Percentiles rank a stretch among this genome's conserved stretches.
phyloP scores from a whole-genome alignment of 2,113 vertebrate species.

The Tupaia chinensis region DNA sequence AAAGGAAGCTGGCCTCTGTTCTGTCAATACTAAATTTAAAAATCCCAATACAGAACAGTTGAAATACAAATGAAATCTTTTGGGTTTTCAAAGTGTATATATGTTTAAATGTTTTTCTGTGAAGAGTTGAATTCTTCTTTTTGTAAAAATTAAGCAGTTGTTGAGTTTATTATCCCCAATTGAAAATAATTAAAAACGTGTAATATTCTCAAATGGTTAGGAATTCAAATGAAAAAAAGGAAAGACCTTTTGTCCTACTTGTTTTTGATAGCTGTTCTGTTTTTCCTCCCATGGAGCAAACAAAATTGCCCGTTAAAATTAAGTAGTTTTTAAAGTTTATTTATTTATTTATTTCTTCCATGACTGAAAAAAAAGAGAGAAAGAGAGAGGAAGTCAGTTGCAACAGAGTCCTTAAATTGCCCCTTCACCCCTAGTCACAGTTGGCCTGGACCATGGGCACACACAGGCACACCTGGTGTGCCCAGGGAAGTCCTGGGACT shows the following conservation, averaged over 20 bases:
- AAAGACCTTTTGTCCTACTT: background rate
- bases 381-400: too few species aligned
- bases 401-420: too few species aligned
- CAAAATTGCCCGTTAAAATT: constrained; percentile 13
- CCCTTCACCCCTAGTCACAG: too few species aligned
- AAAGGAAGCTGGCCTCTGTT: constrained; percentile 43
- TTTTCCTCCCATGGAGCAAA: background rate
- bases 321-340: background rate
- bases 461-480: too few species aligned
- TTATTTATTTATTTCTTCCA: too few species aligned
- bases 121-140: background rate
- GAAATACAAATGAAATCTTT: constrained; percentile 27
- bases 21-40: constrained; percentile 45
- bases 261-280: background rate
- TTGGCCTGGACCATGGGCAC: too few species aligned
- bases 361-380: too few species aligned
- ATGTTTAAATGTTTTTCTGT: background rate
- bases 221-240: background rate
- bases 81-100: too few species aligned
- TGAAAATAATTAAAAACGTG: constrained; percentile 49
- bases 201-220: background rate
- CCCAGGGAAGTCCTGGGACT: too few species aligned
- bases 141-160: background rate
- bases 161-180: background rate
- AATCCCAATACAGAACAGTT: constrained; percentile 30